Conservation (phyloP, 2,888 invertebrate genomes). For the Celastrina argiolus region DNA sequence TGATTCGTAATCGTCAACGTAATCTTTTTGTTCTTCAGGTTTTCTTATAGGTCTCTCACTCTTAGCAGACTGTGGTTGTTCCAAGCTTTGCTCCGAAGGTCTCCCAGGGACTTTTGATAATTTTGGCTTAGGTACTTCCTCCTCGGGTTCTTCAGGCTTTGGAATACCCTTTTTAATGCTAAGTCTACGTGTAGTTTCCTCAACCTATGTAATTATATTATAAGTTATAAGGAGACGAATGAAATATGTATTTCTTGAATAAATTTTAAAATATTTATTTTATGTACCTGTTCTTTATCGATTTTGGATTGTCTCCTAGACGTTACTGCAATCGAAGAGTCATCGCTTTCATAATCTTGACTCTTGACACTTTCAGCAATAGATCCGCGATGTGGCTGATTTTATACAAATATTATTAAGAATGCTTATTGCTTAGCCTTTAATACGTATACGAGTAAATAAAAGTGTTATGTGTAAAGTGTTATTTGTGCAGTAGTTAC, state of each 20-base stretch:
- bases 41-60: slow-evolving; percentile 57
- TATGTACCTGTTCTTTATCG: slow-evolving; percentile 50
- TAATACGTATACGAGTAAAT: not conserved
- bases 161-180: slow-evolving; percentile 67
- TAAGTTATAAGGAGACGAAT: not conserved
- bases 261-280: not conserved
- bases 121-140: slow-evolving; percentile 65
- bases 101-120: slow-evolving; percentile 59
- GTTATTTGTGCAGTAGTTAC: slow-evolving; percentile 55
- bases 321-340: slow-evolving; percentile 43
- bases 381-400: slow-evolving; percentile 66
- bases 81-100: slow-evolving; percentile 54
- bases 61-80: slow-evolving; percentile 63
- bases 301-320: slow-evolving; percentile 61
- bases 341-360: slow-evolving; percentile 65
- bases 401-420: slow-evolving; percentile 30
- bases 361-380: slow-evolving; percentile 65
- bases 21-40: slow-evolving; percentile 71
- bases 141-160: slow-evolving; percentile 63
- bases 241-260: slow-evolving; percentile 25
- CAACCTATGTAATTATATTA: slow-evolving; percentile 48
- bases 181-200: slow-evolving; percentile 55
- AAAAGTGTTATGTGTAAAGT: slow-evolving; percentile 32
- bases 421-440: not conserved
- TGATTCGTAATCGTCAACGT: slow-evolving; percentile 85